These are phyloP conservation scores for Thaleichthys pacificus DNA, from an alignment of 2,797 vertebrate species.

Conservation along the genomic window DNA sequence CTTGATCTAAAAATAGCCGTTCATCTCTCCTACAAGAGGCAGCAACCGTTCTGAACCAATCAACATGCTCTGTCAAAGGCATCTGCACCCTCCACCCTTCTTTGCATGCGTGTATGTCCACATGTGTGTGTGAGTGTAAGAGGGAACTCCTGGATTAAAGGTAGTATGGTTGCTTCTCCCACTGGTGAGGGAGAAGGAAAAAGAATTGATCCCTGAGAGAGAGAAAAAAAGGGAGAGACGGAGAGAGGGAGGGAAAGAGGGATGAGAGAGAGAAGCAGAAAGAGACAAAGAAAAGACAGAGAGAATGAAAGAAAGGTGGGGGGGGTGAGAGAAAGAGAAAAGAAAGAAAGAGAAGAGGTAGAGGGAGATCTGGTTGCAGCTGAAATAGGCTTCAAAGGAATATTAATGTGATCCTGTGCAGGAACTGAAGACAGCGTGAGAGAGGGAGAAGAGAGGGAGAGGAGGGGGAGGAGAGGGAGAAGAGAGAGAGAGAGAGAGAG, in stretches of 20 bases:
- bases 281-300: slow-evolving; percentile 17
- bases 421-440: slow-evolving; percentile 50
- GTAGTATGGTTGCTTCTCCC: slow-evolving; percentile 45
- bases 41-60: slow-evolving; percentile 78
- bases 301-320: slow-evolving; percentile 22
- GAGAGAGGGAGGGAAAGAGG: not conserved
- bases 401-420: slow-evolving; percentile 72
- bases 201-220: slow-evolving; percentile 32
- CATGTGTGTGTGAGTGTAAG: slow-evolving; percentile 21
- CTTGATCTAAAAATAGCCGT: slow-evolving; percentile 78
- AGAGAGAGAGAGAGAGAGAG: not conserved
- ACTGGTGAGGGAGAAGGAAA: slow-evolving; percentile 29
- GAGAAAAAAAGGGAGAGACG: not conserved
- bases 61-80: slow-evolving; percentile 74
- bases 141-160: slow-evolving; percentile 67
- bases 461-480: not conserved
- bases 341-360: not conserved
- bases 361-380: slow-evolving; percentile 58
- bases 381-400: slow-evolving; percentile 76
- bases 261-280: slow-evolving; percentile 33
- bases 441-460: slow-evolving; percentile 25
- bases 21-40: slow-evolving; percentile 75
- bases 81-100: slow-evolving; percentile 55
- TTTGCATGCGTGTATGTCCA: not conserved
- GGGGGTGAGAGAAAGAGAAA: slow-evolving; percentile 27